phyloP scores from a whole-genome alignment of 2,113 vertebrate species.

The western clawed frog (Xenopus tropicalis) region UCB_Xtro_10.0 CM004443.2:58836501-58837000 shows the following conservation, averaged over 20 bases:
- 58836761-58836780: not conserved
- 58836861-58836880: not conserved
- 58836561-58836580: too few relatives aligned
- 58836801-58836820: not conserved
- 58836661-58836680: not conserved
- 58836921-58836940: not conserved
- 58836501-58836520: too few relatives aligned
- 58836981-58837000: too few relatives aligned
- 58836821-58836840: not conserved
- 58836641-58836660: not conserved
- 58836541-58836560: too few relatives aligned
- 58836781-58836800: not conserved
- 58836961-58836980: too few relatives aligned
- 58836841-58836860: not conserved
- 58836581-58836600: too few relatives aligned
- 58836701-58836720: too few relatives aligned
- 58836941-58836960: not conserved
- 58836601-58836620: too few relatives aligned
- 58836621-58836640: not conserved
- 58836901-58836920: slow-evolving; percentile 3
- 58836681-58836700: too few relatives aligned
- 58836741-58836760: not conserved
- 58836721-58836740: not conserved
- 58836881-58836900: not conserved
- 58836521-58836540: too few relatives aligned